Base-by-base conservation (phyloP, 2,797 vertebrate species). In the Enteromius paludinosus region DNA sequence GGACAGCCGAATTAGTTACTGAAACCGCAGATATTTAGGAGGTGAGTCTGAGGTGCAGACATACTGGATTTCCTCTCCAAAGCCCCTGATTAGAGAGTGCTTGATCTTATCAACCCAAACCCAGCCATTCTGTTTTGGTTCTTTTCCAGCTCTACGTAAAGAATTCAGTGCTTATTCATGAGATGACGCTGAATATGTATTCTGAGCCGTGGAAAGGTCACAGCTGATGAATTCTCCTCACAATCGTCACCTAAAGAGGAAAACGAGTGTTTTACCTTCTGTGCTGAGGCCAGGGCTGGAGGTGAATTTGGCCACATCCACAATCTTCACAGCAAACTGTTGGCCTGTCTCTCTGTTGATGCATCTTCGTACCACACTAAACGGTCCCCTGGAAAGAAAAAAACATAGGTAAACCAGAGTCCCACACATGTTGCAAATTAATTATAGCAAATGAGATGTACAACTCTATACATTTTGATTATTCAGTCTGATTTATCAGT, bases 231-330 rank as follows among this genome's bases (percentile, higher is more conserved):
- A 69, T 45, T 45, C 66, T 28, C n/a, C 17, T 45, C 78, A 59
- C 25, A 65, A 78, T 62, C 23, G 47, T n/a, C 78, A n/a, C 8
- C 68, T n/a, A 25, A 64, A 70, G 23, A 45, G 6, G 25, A 80
- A 71, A 47, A 8, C 1, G 1, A 30, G 20, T 84, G 82, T 88
- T 93, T 94, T 95, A 99, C 98, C 98, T 94, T 99, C 98, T 88
- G 98, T 99, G 95, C 98, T 99, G 95, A 99, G 96, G 86, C 98
- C 98, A 86, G 98, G 98, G 88, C 98, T 99, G 94, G 98, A 99
- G 84, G 98, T 99, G 92, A 99, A 99, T 94, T 98, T 97, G 92
- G 98, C 98, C 93, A 99, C 98, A 89, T 99, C 98, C 90, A 99
- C 98, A 85, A 99, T 99, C 93, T 99, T 99, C 87, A 99, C 97